These are phyloP conservation scores for Plecotus auritus DNA, from an alignment of 2,113 vertebrate species.

Conservation along the genomic window DNA sequence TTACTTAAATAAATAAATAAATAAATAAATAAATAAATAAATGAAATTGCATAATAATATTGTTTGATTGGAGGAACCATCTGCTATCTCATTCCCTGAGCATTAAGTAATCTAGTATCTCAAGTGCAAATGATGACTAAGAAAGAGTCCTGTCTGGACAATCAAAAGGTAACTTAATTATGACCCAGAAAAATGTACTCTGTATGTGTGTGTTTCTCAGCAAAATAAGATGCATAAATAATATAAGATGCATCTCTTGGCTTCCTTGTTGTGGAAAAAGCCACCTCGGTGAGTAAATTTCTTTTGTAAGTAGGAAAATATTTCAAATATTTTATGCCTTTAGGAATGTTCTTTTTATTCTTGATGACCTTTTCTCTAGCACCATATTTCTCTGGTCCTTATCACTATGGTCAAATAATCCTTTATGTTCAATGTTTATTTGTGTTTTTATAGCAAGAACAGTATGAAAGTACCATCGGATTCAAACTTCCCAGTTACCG, in stretches of 20 bases:
- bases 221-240: background rate
- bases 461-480: slow-evolving; percentile 97
- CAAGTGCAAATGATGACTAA: background rate
- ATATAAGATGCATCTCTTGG: background rate
- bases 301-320: slow-evolving; percentile 32
- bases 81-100: background rate
- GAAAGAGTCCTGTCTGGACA: slow-evolving; percentile 12
- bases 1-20: background rate
- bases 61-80: background rate
- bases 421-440: background rate
- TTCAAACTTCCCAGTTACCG: slow-evolving; percentile 98
- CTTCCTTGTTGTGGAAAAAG: slow-evolving; percentile 19
- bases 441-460: slow-evolving; percentile 87
- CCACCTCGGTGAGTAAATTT: background rate
- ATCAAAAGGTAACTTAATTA: background rate
- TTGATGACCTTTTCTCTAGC: background rate
- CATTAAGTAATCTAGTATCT: background rate
- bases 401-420: background rate
- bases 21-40: background rate
- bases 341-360: slow-evolving; percentile 8
- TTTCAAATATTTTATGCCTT: background rate
- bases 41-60: background rate
- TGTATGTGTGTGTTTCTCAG: background rate
- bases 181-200: background rate
- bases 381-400: background rate